Conservation (phyloP, 1,140 invertebrate genomes). For the Lysiphlebus fabarum region DNA sequence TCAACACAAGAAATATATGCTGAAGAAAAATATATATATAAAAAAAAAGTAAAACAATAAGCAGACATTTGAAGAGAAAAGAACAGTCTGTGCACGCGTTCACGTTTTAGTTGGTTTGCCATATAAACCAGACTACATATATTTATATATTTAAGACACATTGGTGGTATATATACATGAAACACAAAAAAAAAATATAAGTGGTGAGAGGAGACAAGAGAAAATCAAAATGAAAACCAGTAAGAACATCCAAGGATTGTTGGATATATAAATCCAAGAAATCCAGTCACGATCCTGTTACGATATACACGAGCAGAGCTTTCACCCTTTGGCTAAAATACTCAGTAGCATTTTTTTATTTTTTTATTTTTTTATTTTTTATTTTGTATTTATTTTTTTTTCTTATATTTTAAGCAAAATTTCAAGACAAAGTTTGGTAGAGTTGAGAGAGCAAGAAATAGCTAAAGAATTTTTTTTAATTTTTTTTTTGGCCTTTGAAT, state of each 20-base stretch:
- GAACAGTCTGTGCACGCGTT: constrained; percentile 1
- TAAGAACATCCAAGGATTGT: constrained; percentile 9
- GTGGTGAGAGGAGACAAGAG: no score
- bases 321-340: constrained; percentile 23
- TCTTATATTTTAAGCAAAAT: background rate
- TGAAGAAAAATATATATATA: background rate
- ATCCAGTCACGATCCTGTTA: constrained; percentile 22
- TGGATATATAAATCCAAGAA: constrained; percentile 14
- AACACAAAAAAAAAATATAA: constrained; percentile 2
- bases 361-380: constrained; percentile 22
- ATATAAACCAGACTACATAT: constrained; percentile 11
- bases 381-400: constrained; percentile 4
- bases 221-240: no score
- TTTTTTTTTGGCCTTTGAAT: no score
- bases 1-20: constrained; percentile 10
- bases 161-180: constrained; percentile 2
- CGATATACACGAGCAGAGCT: constrained; percentile 17
- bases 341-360: constrained; percentile 19
- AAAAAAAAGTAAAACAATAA: constrained; percentile 4
- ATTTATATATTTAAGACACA: background rate
- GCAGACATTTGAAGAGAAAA: constrained; percentile 3
- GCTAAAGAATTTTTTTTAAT: no score
- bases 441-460: no score
- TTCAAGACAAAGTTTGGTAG: background rate
- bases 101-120: background rate